Conservation (phyloP, 2,113 vertebrate species). For the Pagrus major region DNA sequence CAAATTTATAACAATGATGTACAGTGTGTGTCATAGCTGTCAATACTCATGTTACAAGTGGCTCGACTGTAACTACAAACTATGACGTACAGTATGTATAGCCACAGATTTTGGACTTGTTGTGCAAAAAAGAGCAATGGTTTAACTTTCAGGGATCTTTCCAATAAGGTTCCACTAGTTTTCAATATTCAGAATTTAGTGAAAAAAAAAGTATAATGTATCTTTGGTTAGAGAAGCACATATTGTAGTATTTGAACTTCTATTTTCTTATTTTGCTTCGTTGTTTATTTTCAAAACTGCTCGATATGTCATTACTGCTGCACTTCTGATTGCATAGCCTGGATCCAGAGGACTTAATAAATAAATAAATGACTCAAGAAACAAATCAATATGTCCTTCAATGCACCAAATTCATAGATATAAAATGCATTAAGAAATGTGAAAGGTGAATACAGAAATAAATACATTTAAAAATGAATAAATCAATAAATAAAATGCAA, state of each 20-base stretch:
- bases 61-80: slow-evolving; percentile 8
- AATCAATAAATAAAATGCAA: too few species aligned
- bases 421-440: too few species aligned
- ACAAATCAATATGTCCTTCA: too few species aligned
- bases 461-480: too few species aligned
- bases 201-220: not conserved
- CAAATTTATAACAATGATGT: not conserved
- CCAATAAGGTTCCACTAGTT: not conserved
- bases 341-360: not conserved
- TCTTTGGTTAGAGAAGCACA: slow-evolving; percentile 6
- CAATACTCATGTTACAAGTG: not conserved
- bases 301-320: not conserved
- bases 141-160: slow-evolving; percentile 57
- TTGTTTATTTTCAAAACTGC: slow-evolving; percentile 1
- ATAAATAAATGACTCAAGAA: too few species aligned
- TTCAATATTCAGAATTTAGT: not conserved
- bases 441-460: too few species aligned
- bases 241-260: not conserved
- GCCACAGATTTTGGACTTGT: slow-evolving; percentile 5
- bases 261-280: not conserved
- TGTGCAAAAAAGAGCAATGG: slow-evolving; percentile 32
- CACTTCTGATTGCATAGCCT: not conserved
- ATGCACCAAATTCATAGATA: too few species aligned
- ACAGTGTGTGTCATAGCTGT: not conserved
- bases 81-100: not conserved